phyloP scores from a whole-genome alignment of 2,797 vertebrate species.

The Diplodus sargus region DNA sequence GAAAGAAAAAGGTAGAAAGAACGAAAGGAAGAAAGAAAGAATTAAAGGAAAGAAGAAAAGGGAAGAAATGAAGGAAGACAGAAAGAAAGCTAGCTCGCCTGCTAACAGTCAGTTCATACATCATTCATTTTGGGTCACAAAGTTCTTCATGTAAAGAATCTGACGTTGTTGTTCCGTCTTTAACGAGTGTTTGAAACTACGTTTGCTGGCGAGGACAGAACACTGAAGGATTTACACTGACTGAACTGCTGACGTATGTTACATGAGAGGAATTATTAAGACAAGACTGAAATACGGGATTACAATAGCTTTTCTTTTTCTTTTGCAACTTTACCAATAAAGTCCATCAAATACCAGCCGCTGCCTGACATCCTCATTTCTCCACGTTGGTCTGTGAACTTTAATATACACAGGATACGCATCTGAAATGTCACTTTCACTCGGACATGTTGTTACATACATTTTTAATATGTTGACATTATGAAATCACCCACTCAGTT shows the following conservation, averaged over 20 bases:
- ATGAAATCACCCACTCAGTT: slow-evolving; percentile 28
- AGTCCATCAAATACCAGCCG: background rate
- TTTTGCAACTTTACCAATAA: slow-evolving; percentile 13
- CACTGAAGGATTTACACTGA: background rate
- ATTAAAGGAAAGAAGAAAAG: no score
- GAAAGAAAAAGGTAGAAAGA: no score
- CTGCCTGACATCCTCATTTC: slow-evolving; percentile 5
- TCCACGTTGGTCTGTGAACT: background rate
- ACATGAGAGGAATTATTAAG: no score
- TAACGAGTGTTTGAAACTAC: background rate
- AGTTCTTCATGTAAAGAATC: background rate
- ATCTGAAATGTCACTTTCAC: slow-evolving; percentile 66
- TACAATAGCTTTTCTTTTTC: background rate
- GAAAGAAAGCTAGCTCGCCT: no score
- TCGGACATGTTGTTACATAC: slow-evolving; percentile 49
- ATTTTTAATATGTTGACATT: slow-evolving; percentile 74
- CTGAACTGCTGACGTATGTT: background rate
- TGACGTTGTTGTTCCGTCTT: background rate
- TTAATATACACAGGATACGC: slow-evolving; percentile 3
- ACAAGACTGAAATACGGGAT: background rate
- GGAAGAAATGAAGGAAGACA: no score
- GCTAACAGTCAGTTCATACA: no score
- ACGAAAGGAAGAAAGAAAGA: no score
- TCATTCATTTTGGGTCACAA: background rate
- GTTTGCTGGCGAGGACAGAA: background rate